Evolutionary conservation across 2,888 invertebrate species (phyloP).

Genomic region (Watsonalla cultraria): DNA sequence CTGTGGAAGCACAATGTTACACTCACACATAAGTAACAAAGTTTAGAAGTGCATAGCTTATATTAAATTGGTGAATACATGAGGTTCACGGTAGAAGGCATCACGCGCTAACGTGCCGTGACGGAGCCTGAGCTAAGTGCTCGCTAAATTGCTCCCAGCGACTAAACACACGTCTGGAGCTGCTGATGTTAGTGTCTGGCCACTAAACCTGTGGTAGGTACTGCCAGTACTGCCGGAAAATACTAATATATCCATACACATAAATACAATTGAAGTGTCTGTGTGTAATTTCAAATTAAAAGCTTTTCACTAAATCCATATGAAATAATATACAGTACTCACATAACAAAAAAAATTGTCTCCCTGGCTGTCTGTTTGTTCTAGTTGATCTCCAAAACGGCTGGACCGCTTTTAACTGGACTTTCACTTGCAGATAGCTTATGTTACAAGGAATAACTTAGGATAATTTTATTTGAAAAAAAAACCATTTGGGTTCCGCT

Average conservation of each 20-base stretch:
- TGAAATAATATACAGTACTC: not conserved
- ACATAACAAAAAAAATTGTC: too few species aligned
- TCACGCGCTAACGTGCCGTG: constrained; percentile 48
- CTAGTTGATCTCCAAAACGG: too few species aligned
- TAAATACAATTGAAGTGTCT: too few species aligned
- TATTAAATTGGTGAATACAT: constrained; percentile 3
- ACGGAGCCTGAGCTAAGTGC: constrained; percentile 52
- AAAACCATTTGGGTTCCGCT: not conserved
- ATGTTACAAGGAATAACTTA: too few species aligned
- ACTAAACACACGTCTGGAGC: constrained; percentile 29
- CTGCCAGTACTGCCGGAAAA: constrained; percentile 5
- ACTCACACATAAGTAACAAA: not conserved
- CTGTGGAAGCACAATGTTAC: too few species aligned
- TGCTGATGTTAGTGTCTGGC: constrained; percentile 8
- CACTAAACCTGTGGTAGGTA: constrained; percentile 14
- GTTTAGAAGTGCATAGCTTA: not conserved
- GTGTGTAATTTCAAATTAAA: too few species aligned
- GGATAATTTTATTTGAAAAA: too few species aligned
- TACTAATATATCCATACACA: constrained; percentile 7
- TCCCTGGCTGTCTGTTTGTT: too few species aligned
- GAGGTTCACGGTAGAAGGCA: constrained; percentile 28
- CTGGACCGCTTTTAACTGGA: too few species aligned
- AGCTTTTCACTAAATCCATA: too few species aligned
- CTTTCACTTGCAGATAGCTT: too few species aligned
- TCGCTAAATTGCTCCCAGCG: constrained; percentile 53